Conservation (phyloP, 2,888 invertebrate genomes). For the Drosophila setosimentum region DNA sequence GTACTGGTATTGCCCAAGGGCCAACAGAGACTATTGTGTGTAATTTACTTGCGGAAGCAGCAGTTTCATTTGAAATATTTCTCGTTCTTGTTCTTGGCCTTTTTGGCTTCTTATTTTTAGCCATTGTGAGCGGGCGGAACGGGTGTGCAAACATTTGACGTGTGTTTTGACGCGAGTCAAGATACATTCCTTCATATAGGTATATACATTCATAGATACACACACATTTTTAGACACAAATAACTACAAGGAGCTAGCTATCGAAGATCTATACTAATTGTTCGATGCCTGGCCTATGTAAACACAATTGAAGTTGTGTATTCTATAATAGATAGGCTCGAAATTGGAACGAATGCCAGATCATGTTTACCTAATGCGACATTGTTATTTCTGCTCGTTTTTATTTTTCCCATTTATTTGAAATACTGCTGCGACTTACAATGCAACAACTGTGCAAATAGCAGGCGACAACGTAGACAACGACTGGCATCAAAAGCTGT, state of each 20-base stretch:
- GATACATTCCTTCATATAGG: constrained; percentile 25
- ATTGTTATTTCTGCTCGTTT: constrained; percentile 68
- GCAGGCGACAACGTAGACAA: constrained; percentile 68
- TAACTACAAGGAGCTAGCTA: constrained; percentile 26
- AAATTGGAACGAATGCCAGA: constrained; percentile 80
- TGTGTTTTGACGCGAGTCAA: constrained; percentile 83
- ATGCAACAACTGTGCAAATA: constrained; percentile 81
- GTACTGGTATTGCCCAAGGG: constrained; percentile 60
- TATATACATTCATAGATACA: constrained; percentile 4
- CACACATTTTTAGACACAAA: not conserved
- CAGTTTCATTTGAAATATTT: constrained; percentile 49
- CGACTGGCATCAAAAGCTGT: constrained; percentile 65
- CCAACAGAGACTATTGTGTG: constrained; percentile 53
- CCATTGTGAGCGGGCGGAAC: constrained; percentile 27
- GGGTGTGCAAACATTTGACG: constrained; percentile 83
- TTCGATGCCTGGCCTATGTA: constrained; percentile 64
- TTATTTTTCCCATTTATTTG: constrained; percentile 70
- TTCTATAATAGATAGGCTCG: constrained; percentile 53
- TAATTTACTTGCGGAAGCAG: constrained; percentile 70
- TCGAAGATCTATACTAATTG: constrained; percentile 64
- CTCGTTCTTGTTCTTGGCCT: constrained; percentile 38
- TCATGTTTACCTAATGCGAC: constrained; percentile 78
- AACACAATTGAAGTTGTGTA: constrained; percentile 67
- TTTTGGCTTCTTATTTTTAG: constrained; percentile 27
- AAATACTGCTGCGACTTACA: constrained; percentile 64